These are phyloP conservation scores for Rhaphigaster nebulosa DNA, from an alignment of 2,888 invertebrate species.

Conservation along the genomic window DNA sequence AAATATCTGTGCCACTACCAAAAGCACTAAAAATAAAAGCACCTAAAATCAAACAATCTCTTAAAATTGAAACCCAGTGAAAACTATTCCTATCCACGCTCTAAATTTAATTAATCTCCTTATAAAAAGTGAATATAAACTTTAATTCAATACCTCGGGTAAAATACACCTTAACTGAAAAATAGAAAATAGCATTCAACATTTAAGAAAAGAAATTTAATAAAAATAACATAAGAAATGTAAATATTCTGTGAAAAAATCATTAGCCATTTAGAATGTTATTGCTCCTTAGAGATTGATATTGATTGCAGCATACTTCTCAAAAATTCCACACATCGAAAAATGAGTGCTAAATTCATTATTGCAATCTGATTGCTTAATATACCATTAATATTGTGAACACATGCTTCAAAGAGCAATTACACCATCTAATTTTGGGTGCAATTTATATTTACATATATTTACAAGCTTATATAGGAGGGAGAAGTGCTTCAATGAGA, in stretches of 20 bases:
- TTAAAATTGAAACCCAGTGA: constrained; percentile 17
- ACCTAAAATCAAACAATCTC: not conserved
- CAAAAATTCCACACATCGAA: not conserved
- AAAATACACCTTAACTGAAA: not conserved
- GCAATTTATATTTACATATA: constrained; percentile 40
- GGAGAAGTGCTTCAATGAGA: constrained; percentile 47
- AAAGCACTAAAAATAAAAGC: not conserved
- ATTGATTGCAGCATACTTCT: not conserved
- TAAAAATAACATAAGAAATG: not conserved
- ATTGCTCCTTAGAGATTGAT: not conserved
- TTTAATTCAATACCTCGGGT: not conserved
- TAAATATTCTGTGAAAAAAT: not conserved
- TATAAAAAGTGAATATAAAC: not conserved
- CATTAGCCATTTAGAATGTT: not conserved
- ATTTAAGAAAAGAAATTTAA: not conserved
- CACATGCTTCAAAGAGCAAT: not conserved
- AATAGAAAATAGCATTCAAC: not conserved
- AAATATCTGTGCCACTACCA: constrained; percentile 12
- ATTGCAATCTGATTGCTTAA: constrained; percentile 29
- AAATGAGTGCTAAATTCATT: constrained; percentile 12
- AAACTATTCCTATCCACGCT: not conserved
- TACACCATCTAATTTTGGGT: not conserved
- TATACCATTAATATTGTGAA: constrained; percentile 22
- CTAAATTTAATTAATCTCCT: not conserved
- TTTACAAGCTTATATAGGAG: constrained; percentile 30